phyloP scores from a whole-genome alignment of 1,140 invertebrate genomes.

The Psix sp. region DNA sequence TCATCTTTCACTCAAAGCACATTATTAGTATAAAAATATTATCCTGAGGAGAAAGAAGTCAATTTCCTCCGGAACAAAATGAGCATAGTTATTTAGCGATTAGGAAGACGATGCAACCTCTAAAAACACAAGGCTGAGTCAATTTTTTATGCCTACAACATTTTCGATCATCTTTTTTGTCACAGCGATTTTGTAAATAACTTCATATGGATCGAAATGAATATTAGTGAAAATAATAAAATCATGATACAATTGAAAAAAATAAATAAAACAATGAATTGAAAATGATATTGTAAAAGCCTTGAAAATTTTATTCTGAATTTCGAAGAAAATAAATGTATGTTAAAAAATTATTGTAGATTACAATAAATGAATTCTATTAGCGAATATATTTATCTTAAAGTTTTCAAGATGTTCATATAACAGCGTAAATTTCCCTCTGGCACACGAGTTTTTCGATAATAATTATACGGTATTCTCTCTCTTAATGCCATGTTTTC shows the following conservation, averaged over 20 bases:
- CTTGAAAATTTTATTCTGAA: too few species aligned
- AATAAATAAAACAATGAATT: too few species aligned
- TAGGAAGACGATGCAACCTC: conserved; percentile 58
- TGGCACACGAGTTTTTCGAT: conserved; percentile 46
- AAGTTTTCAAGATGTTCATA: conserved; percentile 46
- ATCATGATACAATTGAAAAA: too few species aligned
- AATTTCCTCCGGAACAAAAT: conserved; percentile 51
- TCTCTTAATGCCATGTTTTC: conserved; percentile 55
- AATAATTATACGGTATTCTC: conserved; percentile 55
- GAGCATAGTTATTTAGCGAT: conserved; percentile 71
- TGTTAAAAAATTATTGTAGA: too few species aligned
- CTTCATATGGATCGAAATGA: too few species aligned
- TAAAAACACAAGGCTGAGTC: conserved; percentile 40
- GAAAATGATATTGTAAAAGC: too few species aligned
- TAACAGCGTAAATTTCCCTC: conserved; percentile 49
- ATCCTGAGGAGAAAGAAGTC: conserved; percentile 48
- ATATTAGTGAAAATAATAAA: too few species aligned
- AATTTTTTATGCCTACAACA: conserved; percentile 14
- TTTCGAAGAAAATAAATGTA: too few species aligned
- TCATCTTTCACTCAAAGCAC: conserved; percentile 57
- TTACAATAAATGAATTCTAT: too few species aligned
- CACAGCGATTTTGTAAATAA: too few species aligned
- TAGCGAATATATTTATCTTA: conserved; percentile 48
- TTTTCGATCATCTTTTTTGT: conserved; percentile 10
- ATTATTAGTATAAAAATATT: conserved; percentile 57